Evolutionary conservation across 2,888 invertebrate species (phyloP).

Genomic region (Cistogaster globosa): DNA sequence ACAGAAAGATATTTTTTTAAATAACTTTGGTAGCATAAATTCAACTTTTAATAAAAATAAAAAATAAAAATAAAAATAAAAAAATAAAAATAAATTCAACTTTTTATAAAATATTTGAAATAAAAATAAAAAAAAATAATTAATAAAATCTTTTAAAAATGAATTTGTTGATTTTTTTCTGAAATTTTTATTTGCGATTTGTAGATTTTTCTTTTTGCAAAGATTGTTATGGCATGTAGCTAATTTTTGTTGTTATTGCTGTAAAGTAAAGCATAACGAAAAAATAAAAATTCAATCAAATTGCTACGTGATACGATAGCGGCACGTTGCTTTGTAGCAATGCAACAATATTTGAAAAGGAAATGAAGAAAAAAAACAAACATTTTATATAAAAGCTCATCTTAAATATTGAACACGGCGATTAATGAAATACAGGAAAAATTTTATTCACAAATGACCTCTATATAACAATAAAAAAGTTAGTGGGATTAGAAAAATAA

Average conservation of each 20-base stretch:
- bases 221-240: slow-evolving; percentile 28
- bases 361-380: neutral
- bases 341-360: slow-evolving; percentile 44
- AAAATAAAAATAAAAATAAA: too few relatives aligned
- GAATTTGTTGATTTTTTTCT: too few relatives aligned
- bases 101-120: slow-evolving; percentile 29
- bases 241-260: slow-evolving; percentile 15
- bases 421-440: slow-evolving; percentile 5
- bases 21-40: slow-evolving; percentile 19
- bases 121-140: neutral
- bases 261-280: slow-evolving; percentile 37
- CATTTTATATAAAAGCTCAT: neutral
- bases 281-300: slow-evolving; percentile 48
- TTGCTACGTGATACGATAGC: slow-evolving; percentile 63
- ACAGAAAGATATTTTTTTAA: too few relatives aligned
- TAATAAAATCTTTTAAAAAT: slow-evolving; percentile 45
- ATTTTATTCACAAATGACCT: neutral
- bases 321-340: slow-evolving; percentile 29
- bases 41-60: slow-evolving; percentile 41
- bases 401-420: slow-evolving; percentile 23
- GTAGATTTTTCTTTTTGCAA: neutral
- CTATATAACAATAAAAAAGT: slow-evolving; percentile 2
- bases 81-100: too few relatives aligned
- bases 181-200: too few relatives aligned
- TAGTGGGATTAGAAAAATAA: neutral